Evolutionary conservation across 2,113 vertebrate genomes (phyloP).

Genomic region (Nothocercus nigrocapillus): DNA sequence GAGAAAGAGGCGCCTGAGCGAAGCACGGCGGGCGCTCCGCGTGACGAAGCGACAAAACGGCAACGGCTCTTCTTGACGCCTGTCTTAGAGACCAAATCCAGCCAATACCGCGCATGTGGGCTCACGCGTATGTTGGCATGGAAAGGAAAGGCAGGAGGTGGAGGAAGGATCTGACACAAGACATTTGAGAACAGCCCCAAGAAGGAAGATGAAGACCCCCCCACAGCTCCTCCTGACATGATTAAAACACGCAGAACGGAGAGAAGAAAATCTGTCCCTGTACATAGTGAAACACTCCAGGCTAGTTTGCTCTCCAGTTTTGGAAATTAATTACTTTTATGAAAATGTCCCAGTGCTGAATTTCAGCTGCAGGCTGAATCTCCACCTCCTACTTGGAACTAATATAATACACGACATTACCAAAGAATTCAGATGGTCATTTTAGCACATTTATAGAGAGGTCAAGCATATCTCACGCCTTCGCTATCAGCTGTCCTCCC

Average conservation of each 20-base stretch:
- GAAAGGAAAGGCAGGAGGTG: not conserved
- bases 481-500: slow-evolving; percentile 2
- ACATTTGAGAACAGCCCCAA: not conserved
- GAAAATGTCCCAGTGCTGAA: not conserved
- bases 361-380: not conserved
- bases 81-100: not conserved
- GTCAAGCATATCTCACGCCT: not conserved
- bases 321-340: not conserved
- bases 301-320: not conserved
- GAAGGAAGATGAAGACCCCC: not conserved
- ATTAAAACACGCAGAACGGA: not conserved
- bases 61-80: not conserved
- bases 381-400: not conserved
- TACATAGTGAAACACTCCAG: not conserved
- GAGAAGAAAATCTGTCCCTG: not conserved
- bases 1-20: not conserved
- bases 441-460: not conserved
- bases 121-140: accelerated
- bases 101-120: accelerated
- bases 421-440: not conserved
- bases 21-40: accelerated
- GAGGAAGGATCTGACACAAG: not conserved
- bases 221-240: not conserved
- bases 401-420: not conserved
- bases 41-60: accelerated